phyloP scores from a whole-genome alignment of 1,140 invertebrate species.

The Asbolus verrucosus region DNA sequence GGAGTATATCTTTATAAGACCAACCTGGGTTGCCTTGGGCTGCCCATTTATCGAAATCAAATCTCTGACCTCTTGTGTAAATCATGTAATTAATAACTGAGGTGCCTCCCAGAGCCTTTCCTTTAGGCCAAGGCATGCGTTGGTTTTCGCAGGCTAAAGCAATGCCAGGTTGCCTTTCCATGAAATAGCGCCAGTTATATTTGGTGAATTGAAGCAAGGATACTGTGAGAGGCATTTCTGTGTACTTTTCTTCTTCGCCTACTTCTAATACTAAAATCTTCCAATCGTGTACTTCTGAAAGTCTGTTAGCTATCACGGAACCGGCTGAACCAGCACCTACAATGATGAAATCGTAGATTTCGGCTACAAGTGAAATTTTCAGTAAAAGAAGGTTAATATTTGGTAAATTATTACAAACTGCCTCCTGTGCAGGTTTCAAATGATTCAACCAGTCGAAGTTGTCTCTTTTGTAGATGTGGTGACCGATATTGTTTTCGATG shows the following conservation, averaged over 20 bases:
- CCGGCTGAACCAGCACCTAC: constrained; percentile 66
- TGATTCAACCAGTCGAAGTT: too few species aligned
- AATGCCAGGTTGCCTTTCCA: constrained; percentile 71
- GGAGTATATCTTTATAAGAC: constrained; percentile 80
- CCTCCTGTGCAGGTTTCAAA: not conserved
- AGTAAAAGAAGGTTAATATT: not conserved
- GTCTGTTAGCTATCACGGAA: constrained; percentile 70
- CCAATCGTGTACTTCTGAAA: constrained; percentile 78
- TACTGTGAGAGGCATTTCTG: constrained; percentile 78
- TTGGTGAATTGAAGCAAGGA: constrained; percentile 76
- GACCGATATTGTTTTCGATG: too few species aligned
- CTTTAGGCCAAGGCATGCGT: constrained; percentile 67
- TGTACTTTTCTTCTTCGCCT: constrained; percentile 73
- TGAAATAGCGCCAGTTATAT: constrained; percentile 83
- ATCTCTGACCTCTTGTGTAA: constrained; percentile 83
- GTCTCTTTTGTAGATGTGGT: too few species aligned
- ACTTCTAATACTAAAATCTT: constrained; percentile 79
- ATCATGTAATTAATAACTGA: constrained; percentile 90
- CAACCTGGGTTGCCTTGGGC: constrained; percentile 75
- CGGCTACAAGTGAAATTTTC: not conserved
- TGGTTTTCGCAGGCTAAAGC: not conserved
- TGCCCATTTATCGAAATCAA: constrained; percentile 83
- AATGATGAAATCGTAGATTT: constrained; percentile 52
- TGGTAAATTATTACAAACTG: not conserved
- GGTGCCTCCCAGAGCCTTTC: constrained; percentile 77